These are phyloP conservation scores for Thripadectes ignobilis DNA, from an alignment of 2,797 vertebrate species.

Conservation along the genomic window DNA sequence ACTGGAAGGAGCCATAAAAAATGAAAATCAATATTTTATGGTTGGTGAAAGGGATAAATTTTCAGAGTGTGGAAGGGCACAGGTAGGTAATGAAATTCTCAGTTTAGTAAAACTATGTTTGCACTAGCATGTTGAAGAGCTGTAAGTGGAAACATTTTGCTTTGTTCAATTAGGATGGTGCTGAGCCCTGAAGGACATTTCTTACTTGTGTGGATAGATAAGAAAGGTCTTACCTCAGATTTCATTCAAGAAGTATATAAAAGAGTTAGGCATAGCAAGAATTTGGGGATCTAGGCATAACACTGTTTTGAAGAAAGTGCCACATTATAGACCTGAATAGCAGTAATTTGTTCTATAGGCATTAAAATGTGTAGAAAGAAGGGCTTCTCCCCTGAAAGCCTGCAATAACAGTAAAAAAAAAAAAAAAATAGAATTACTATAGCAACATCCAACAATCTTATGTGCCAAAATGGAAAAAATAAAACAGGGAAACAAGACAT, in stretches of 20 bases:
- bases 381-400: constrained; percentile 65
- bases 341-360: neutral
- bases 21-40: neutral
- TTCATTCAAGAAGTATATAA: neutral
- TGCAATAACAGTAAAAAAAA: constrained; percentile 72
- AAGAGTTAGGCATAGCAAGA: neutral
- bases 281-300: neutral
- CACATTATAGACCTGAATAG: neutral
- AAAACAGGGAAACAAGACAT: constrained; percentile 61
- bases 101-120: neutral
- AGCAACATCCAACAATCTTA: constrained; percentile 73
- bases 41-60: neutral
- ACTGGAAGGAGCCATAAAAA: neutral
- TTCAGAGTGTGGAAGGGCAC: neutral
- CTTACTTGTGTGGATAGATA: neutral
- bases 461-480: constrained; percentile 45
- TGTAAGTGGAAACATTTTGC: neutral
- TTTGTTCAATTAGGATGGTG: neutral
- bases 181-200: neutral
- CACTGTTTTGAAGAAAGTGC: neutral
- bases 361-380: constrained; percentile 19
- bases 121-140: neutral
- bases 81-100: neutral
- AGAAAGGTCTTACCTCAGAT: neutral
- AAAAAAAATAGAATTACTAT: constrained; percentile 71